Evolutionary conservation across 2,888 invertebrate species (phyloP).

Genomic region (Hecatera dysodea): DNA sequence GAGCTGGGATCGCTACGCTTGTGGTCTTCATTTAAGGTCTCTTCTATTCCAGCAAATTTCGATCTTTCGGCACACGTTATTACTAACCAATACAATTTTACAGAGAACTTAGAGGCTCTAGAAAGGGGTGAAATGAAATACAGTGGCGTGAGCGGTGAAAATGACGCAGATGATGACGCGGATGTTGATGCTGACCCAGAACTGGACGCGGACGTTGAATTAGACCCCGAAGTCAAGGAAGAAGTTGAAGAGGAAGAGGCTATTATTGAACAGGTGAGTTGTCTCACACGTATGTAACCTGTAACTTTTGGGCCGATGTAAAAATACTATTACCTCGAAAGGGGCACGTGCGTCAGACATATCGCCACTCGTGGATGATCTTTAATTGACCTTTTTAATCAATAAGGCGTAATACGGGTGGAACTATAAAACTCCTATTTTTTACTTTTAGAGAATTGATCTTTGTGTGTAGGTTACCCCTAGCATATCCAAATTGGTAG

Average conservation of each 20-base stretch:
- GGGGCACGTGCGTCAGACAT: neutral
- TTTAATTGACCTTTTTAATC: no score
- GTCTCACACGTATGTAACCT: neutral
- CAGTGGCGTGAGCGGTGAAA: conserved; percentile 92
- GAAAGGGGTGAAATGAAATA: conserved; percentile 98
- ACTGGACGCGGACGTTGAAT: conserved; percentile 89
- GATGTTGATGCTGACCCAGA: conserved; percentile 91
- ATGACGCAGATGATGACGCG: conserved; percentile 91
- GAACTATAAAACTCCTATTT: neutral
- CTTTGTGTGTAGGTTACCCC: neutral
- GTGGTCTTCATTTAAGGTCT: neutral
- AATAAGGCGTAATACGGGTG: neutral
- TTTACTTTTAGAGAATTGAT: neutral
- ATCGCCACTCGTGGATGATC: neutral
- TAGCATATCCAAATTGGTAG: neutral
- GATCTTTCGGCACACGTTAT: neutral
- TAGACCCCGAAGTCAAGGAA: conserved; percentile 91
- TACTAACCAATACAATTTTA: conserved; percentile 62
- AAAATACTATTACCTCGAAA: neutral
- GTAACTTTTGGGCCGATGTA: neutral
- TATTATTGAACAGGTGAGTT: conserved; percentile 76
- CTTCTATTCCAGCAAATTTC: neutral
- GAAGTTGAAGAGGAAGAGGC: conserved; percentile 92
- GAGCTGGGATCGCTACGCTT: neutral
- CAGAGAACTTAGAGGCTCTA: conserved; percentile 94